These are phyloP conservation scores for Drosophila biarmipes DNA, from an alignment of 1,140 invertebrate species.

Conservation along the genomic window DNA sequence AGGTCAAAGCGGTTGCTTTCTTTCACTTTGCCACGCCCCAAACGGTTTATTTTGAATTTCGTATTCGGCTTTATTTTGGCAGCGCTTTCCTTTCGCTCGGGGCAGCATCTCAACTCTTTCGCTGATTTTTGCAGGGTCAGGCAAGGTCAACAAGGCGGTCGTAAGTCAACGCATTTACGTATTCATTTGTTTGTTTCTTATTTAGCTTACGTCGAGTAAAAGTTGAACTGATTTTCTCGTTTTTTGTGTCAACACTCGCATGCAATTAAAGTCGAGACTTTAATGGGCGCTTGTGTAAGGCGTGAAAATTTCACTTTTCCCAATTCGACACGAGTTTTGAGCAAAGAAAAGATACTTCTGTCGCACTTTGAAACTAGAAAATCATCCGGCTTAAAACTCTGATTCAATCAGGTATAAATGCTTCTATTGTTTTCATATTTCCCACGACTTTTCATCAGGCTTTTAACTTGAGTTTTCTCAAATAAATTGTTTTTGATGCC, in stretches of 20 bases:
- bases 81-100: slow-evolving; percentile 44
- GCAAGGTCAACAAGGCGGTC: slow-evolving; percentile 36
- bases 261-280: slow-evolving; percentile 15
- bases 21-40: slow-evolving; percentile 63
- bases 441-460: slow-evolving; percentile 26
- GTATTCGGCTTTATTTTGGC: slow-evolving; percentile 19
- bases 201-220: slow-evolving; percentile 14
- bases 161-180: slow-evolving; percentile 27
- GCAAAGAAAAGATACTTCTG: slow-evolving; percentile 16
- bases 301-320: slow-evolving; percentile 44
- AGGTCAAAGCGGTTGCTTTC: slow-evolving; percentile 81
- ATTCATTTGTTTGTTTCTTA: slow-evolving; percentile 31
- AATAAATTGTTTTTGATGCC: slow-evolving; percentile 21
- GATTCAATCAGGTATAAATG: slow-evolving; percentile 30
- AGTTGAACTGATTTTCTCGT: slow-evolving; percentile 18
- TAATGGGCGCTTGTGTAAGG: slow-evolving; percentile 18
- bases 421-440: slow-evolving; percentile 13
- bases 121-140: slow-evolving; percentile 23
- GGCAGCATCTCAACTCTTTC: slow-evolving; percentile 16
- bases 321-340: slow-evolving; percentile 19
- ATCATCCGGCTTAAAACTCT: background rate
- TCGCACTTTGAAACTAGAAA: slow-evolving; percentile 15
- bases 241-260: slow-evolving; percentile 21
- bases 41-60: slow-evolving; percentile 39
- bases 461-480: slow-evolving; percentile 18